These are phyloP conservation scores for Tachuris rubrigastra DNA, from an alignment of 2,113 vertebrate species.

Conservation along the genomic window DNA sequence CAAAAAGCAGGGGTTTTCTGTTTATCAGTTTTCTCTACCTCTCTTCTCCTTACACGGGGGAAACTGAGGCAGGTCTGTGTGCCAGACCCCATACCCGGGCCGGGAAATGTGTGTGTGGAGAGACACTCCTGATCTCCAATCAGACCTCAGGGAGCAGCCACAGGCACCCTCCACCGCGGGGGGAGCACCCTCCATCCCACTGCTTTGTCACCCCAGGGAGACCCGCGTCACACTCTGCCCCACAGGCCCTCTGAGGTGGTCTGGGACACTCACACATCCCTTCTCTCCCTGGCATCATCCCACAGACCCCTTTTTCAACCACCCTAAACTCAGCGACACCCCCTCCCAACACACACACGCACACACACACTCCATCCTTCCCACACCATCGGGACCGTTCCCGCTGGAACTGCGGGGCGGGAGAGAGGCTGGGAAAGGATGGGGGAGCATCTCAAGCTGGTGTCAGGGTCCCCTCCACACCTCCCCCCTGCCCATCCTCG, in stretches of 20 bases:
- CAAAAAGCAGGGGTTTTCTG: neutral
- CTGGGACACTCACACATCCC: neutral
- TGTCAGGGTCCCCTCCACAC: neutral
- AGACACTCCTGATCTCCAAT: neutral
- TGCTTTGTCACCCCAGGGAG: neutral
- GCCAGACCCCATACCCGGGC: accelerated
- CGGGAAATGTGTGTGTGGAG: neutral
- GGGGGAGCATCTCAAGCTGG: accelerated
- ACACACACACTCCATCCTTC: neutral
- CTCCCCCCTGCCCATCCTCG: neutral
- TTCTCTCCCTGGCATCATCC: neutral
- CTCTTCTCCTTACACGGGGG: accelerated
- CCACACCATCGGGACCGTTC: neutral
- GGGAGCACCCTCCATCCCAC: neutral
- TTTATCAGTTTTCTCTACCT: accelerated
- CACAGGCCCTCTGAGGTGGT: neutral
- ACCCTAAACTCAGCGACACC: neutral
- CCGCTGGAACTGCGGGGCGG: neutral
- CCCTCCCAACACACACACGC: accelerated
- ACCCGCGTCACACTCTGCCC: neutral
- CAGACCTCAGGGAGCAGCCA: neutral
- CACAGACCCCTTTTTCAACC: too few relatives aligned
- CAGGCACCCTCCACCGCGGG: accelerated
- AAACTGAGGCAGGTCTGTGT: neutral
- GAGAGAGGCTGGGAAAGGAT: neutral